Evolutionary conservation across 2,888 invertebrate genomes (phyloP).

Genomic region (Elmis aenea): DNA sequence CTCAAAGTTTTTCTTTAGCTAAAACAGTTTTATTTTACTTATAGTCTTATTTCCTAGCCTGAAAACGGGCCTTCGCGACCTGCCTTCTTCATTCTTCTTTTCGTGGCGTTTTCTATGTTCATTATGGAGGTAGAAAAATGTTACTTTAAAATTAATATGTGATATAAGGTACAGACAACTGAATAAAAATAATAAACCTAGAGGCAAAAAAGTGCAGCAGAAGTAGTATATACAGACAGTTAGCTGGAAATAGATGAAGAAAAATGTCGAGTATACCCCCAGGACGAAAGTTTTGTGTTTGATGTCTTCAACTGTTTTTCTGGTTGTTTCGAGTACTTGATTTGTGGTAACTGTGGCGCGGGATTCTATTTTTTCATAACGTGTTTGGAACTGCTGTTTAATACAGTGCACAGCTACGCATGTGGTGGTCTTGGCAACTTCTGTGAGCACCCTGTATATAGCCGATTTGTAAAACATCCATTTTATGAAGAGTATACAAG

Average conservation of each 20-base stretch:
- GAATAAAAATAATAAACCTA: conserved; percentile 33
- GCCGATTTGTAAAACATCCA: conserved; percentile 27
- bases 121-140: conserved; percentile 6
- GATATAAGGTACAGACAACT: conserved; percentile 25
- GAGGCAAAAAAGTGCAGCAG: conserved; percentile 25
- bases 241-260: conserved; percentile 29
- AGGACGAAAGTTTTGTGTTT: conserved; percentile 16
- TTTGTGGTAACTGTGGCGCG: conserved; percentile 2
- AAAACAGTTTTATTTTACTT: conserved; percentile 26
- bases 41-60: conserved; percentile 25
- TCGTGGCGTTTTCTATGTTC: conserved; percentile 5
- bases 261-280: conserved; percentile 28
- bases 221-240: conserved; percentile 30
- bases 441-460: conserved; percentile 26
- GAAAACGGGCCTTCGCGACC: conserved; percentile 18
- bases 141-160: conserved; percentile 19
- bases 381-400: neutral
- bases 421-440: conserved; percentile 1
- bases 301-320: neutral
- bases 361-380: neutral
- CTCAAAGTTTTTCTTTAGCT: no score
- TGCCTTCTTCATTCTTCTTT: conserved; percentile 5
- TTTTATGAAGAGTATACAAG: conserved; percentile 30
- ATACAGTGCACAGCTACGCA: neutral
- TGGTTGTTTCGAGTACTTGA: conserved; percentile 1